phyloP scores from a whole-genome alignment of 1,140 invertebrate genomes.

The Capitella teleta region DNA sequence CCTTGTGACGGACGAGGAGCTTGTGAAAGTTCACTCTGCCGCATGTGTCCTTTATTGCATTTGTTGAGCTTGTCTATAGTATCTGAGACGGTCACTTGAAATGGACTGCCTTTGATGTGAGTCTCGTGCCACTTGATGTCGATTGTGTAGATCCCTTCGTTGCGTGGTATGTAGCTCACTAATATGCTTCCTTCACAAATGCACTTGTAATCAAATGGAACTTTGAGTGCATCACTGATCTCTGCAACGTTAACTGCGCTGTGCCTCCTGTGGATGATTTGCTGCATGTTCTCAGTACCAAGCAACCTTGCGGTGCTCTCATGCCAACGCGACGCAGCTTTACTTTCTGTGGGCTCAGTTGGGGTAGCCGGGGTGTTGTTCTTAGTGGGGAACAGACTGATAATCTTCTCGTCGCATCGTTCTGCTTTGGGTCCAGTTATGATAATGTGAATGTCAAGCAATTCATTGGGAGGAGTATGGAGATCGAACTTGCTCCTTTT shows the following conservation, averaged over 20 bases:
- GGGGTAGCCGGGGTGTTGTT: no score
- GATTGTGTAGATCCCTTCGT: conserved; percentile 23
- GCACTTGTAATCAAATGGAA: conserved; percentile 18
- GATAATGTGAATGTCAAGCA: neutral
- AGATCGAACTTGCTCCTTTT: conserved; percentile 23
- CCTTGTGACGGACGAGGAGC: no score
- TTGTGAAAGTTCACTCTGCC: no score
- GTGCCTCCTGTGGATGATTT: conserved; percentile 19
- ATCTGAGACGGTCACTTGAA: conserved; percentile 21
- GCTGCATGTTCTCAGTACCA: no score
- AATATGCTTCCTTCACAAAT: conserved; percentile 20
- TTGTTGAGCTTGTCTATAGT: neutral
- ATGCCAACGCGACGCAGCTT: no score
- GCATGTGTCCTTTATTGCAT: no score
- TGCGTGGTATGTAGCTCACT: conserved; percentile 26
- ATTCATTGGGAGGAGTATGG: neutral
- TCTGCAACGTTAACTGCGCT: no score
- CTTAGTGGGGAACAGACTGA: neutral
- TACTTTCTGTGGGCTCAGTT: no score
- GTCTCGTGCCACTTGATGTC: conserved; percentile 19
- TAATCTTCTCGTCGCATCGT: neutral
- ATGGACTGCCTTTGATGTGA: conserved; percentile 27
- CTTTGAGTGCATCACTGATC: no score
- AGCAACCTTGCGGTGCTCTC: no score
- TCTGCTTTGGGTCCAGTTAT: neutral